Conservation (phyloP, 2,888 invertebrate genomes). For the Busseola fusca region DNA sequence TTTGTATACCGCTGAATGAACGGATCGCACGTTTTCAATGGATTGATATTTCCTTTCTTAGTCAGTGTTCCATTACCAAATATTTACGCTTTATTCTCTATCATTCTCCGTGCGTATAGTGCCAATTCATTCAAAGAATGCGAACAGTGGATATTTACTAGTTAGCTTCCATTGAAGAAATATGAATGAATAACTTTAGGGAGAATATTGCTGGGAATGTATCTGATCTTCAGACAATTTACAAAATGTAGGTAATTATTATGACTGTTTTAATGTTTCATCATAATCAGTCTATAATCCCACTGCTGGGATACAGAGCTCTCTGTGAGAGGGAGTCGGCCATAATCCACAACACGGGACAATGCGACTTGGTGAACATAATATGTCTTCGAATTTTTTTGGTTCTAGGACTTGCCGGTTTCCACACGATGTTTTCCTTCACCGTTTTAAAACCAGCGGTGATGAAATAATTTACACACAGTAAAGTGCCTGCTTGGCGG, state of each 20-base stretch:
- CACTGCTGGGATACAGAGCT: no score
- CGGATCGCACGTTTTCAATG: conserved; percentile 76
- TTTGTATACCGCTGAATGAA: conserved; percentile 78
- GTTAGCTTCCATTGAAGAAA: neutral
- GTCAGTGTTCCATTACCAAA: conserved; percentile 55
- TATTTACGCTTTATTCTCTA: conserved; percentile 58
- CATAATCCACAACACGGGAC: no score
- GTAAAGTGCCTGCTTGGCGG: no score
- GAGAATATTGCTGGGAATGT: neutral
- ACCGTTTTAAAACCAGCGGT: no score
- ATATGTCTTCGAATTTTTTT: no score
- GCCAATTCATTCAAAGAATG: conserved; percentile 43
- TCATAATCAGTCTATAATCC: no score
- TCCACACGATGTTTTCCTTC: no score
- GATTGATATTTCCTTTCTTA: conserved; percentile 80
- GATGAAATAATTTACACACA: no score
- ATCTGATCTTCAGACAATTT: neutral
- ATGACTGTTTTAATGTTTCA: neutral
- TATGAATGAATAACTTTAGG: conserved; percentile 14
- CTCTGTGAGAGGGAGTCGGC: no score
- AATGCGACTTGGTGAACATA: no score
- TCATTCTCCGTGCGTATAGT: conserved; percentile 51
- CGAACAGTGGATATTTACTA: conserved; percentile 15
- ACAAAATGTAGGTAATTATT: neutral
- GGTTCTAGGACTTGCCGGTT: no score